A percentile compares a stretch with the other conserved stretches of the same genome.
These are phyloP conservation scores for Empidonax alnorum DNA, from an alignment of 2,113 vertebrate genomes.

Conservation along the genomic window DNA sequence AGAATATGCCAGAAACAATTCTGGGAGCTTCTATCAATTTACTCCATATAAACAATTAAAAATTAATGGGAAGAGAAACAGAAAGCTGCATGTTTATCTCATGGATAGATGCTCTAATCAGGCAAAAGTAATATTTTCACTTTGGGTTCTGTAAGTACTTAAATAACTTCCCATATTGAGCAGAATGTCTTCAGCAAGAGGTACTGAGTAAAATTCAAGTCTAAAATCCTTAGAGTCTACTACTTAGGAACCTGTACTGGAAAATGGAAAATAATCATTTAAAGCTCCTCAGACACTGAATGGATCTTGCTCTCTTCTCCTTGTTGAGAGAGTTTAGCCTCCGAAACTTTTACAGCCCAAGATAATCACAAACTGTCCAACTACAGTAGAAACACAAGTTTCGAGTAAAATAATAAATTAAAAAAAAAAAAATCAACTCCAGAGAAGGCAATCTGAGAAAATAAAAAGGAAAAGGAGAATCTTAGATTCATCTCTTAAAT, in stretches of 20 bases:
- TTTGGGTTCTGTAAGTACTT: not conserved
- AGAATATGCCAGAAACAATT: not conserved
- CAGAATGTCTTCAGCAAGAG: not conserved
- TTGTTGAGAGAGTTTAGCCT: not conserved
- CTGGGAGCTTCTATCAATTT: not conserved
- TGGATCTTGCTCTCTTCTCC: not conserved
- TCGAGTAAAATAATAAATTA: not conserved
- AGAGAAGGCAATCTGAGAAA: not conserved
- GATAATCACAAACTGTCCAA: fast-evolving
- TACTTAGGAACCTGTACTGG: not conserved
- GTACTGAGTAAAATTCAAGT: not conserved
- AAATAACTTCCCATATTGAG: not conserved
- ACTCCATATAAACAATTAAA: conserved; percentile 4
- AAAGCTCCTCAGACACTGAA: not conserved
- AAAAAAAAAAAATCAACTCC: not conserved
- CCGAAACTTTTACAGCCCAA: not conserved
- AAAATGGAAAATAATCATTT: not conserved
- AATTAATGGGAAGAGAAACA: conserved; percentile 4
- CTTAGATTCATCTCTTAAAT: not conserved
- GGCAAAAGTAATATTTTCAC: not conserved
- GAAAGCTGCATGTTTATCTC: not conserved
- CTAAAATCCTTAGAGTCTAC: not conserved
- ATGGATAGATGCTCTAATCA: not conserved
- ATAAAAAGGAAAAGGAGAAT: not conserved
- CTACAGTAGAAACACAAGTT: not conserved